Evolutionary conservation across 2,888 invertebrate genomes (phyloP).

Genomic region (Drosophila testacea): DNA sequence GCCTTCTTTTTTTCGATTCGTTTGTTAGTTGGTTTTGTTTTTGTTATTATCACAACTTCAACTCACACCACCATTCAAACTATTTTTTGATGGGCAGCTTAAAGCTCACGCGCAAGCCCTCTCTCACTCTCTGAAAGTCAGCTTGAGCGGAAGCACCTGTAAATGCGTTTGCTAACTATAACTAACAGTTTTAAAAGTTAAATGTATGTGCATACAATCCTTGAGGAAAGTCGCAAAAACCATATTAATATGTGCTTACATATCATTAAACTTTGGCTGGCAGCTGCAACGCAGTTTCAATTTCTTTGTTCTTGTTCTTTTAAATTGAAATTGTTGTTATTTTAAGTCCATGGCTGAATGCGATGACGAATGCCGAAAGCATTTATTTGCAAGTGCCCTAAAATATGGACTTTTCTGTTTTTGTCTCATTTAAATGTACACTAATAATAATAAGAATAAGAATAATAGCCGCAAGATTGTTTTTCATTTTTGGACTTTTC

Average conservation of each 20-base stretch:
- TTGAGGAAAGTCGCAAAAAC: conserved; percentile 15
- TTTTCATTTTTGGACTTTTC: conserved; percentile 58
- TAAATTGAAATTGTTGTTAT: conserved; percentile 38
- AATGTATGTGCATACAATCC: conserved; percentile 2
- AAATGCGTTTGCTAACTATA: not conserved
- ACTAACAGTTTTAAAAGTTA: not conserved
- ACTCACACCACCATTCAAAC: conserved; percentile 35
- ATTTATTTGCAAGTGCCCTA: conserved; percentile 38
- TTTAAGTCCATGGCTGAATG: conserved; percentile 30
- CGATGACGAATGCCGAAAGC: conserved; percentile 26
- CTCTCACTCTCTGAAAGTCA: conserved; percentile 2
- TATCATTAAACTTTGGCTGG: conserved; percentile 21
- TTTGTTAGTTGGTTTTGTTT: conserved; percentile 61
- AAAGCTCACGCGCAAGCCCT: conserved; percentile 16
- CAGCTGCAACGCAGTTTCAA: conserved; percentile 46
- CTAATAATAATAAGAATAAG: conserved; percentile 24
- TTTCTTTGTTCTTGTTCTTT: conserved; percentile 44
- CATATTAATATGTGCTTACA: conserved; percentile 13
- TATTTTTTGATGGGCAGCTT: conserved; percentile 31
- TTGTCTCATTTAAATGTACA: conserved; percentile 40
- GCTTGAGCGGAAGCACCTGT: not conserved
- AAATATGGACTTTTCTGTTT: conserved; percentile 37
- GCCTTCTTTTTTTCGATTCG: conserved; percentile 50
- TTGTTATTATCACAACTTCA: conserved; percentile 76
- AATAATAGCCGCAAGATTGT: conserved; percentile 34